Percentiles rank a stretch among this genome's conserved stretches.
phyloP scores from a whole-genome alignment of 1,140 invertebrate genomes.

The Calycopis cecrops region DNA sequence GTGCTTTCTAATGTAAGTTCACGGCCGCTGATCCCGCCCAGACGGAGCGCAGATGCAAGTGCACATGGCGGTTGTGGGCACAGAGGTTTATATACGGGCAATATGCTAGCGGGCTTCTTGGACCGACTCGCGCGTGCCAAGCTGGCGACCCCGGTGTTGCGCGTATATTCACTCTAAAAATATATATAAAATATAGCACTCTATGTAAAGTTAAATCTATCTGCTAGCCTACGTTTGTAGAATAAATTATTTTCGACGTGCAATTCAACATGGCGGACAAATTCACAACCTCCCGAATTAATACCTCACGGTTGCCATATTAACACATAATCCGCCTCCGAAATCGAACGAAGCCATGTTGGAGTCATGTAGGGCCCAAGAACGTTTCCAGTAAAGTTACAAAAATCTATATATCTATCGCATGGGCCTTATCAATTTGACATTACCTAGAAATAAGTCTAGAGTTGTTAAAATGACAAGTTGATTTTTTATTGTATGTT shows the following conservation, averaged over 20 bases:
- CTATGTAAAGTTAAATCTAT: constrained; percentile 50
- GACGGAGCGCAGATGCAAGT: constrained; percentile 14
- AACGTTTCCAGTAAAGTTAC: constrained; percentile 13
- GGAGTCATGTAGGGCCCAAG: constrained; percentile 11
- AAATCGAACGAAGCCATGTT: constrained; percentile 20
- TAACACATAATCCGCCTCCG: constrained; percentile 21
- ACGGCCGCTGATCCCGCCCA: constrained; percentile 9
- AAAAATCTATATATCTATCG: constrained; percentile 32
- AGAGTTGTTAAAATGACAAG: constrained; percentile 72
- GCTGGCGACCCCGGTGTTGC: neutral
- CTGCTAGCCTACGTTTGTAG: constrained; percentile 54
- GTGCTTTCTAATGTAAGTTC: constrained; percentile 52
- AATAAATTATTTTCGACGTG: constrained; percentile 37
- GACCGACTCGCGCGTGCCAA: neutral
- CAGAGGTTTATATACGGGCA: too few relatives aligned
- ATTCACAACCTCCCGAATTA: constrained; percentile 9
- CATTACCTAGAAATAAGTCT: constrained; percentile 69
- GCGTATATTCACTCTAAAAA: constrained; percentile 25
- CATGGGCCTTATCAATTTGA: constrained; percentile 54
- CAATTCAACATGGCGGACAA: constrained; percentile 22
- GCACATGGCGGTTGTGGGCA: constrained; percentile 18
- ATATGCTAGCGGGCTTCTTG: neutral
- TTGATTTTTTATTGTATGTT: constrained; percentile 46
- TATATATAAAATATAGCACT: constrained; percentile 61
- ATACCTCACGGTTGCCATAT: constrained; percentile 28